Evolutionary conservation across 2,113 vertebrate species (phyloP), one percentile per base, ranked within the genome.

Genomic region (Oncorhynchus kisutch): DNA sequence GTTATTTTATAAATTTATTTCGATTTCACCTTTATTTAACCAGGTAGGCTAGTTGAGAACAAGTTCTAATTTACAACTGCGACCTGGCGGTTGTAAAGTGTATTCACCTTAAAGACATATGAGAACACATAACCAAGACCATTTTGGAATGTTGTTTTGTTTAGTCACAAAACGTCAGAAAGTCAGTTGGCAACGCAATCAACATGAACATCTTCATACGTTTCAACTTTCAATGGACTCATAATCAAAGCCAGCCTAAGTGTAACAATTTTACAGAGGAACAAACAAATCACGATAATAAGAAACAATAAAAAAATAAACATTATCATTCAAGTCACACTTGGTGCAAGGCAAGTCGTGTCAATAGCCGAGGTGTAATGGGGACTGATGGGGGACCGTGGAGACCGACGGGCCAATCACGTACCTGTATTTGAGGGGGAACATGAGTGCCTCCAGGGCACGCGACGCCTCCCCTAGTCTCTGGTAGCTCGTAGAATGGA

Each of bases 361-460:
- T 66, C 49, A 31, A 31, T 5, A 49, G 12, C 22, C 5, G 45
- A 70, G 68, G 39, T 49, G n/a, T 24, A 6, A 49, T 3, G 39
- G 5, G 3, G 20, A 45, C 12, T 70, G 8, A 48, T 2, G 16
- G 67, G 31, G 39, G 20, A 39, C 3, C 9, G 16, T 5, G 29
- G 16, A 39, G 18, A 39, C 9, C 5, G 1, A 20, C 24, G 24
- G 71, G 13, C 70, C 60, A 74, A 69, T 86, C 78, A 34, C 90
- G 94, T 84, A 98, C 98, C 98, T 99, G 84, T 99, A 99, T 87
- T 97, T 99, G 27, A 99, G 95, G 66, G 98, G 98, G 92, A 98
- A 99, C 95, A 99, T 98, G 82, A 99, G 93, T 67, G 98, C 95
- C 88, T 98, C 96, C 77, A 99, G 89, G 49, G 97, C 98, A 54